Evolutionary conservation across 1,140 invertebrate genomes (phyloP), one percentile per base, ranked within the genome.

Genomic region (Hylaeus anthracinus): DNA sequence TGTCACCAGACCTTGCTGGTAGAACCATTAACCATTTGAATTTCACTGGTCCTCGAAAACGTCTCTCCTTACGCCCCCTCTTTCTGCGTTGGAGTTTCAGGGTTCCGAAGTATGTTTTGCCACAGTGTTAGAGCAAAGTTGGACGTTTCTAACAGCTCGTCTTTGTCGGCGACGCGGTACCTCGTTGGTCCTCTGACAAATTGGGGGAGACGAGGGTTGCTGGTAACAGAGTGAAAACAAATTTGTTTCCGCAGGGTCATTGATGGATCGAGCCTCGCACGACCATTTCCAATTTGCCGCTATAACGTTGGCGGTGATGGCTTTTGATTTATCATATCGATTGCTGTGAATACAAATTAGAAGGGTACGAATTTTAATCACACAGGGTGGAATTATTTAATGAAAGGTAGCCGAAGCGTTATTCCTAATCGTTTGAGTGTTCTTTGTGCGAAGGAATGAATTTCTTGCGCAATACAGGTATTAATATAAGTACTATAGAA

Each of bases 171-270:
- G 71, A 48, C 61, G 39, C 72, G 67, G 53, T 75, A 73, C 80
- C 85, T 88, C 84, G 81, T 80, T 70, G 79, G 61, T 76, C 72
- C 61, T 65, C 78, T 90, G 88, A 90, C 88, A 90, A 90, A 90
- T 90, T 90, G 84, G 60, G 37, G 37, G 66, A 69, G 80, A 73
- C 70, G 78, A 78, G 66, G 76, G 71, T 60, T 53, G 51, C 41
- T 15, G 26, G 53, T 39, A 67, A 41, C 43, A 67, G 60, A 65
- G 70, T 53, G 74, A 82, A 86, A 81, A 88, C 74, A 88, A 84
- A 86, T 88, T 86, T 85, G 84, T 74, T 56, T 58, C n/a, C 12
- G 56, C 60, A 10, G 10, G 37, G 61, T 66, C 72, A 65, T 81
- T 72, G 70, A 85, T 77, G 43, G 63, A 80, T 75, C 64, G 64